These are phyloP conservation scores for Drosophila diplacantha DNA, from an alignment of 2,888 invertebrate species.

Conservation along the genomic window DNA sequence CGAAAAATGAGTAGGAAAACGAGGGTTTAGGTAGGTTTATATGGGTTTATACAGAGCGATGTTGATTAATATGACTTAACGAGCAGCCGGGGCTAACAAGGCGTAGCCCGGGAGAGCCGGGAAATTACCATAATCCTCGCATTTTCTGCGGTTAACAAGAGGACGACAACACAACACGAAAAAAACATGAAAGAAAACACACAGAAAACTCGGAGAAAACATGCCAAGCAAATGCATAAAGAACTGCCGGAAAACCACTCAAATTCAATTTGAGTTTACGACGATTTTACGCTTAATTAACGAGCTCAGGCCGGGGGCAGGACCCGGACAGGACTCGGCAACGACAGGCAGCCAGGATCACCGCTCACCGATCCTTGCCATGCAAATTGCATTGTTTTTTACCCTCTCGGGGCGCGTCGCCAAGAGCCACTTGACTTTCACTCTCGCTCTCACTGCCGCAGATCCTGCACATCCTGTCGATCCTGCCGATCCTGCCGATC, in stretches of 20 bases:
- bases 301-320: conserved; percentile 27
- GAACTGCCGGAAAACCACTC: conserved; percentile 50
- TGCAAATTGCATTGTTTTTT: conserved; percentile 55
- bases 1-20: background rate
- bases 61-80: conserved; percentile 67
- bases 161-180: background rate
- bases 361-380: conserved; percentile 28
- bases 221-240: conserved; percentile 19
- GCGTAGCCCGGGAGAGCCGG: conserved; percentile 41
- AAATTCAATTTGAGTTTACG: conserved; percentile 61
- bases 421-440: conserved; percentile 67
- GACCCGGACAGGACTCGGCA: background rate
- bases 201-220: conserved; percentile 2
- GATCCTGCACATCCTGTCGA: background rate
- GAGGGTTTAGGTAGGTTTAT: background rate
- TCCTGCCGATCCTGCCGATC: background rate
- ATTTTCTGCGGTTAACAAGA: conserved; percentile 57
- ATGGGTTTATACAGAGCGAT: conserved; percentile 1
- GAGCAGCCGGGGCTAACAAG: conserved; percentile 47
- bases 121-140: conserved; percentile 63
- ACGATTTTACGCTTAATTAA: conserved; percentile 70
- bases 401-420: conserved; percentile 50
- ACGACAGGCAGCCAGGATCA: conserved; percentile 12
- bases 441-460: conserved; percentile 36
- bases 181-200: conserved; percentile 5